A percentile compares a stretch with the other conserved stretches of the same genome.
Evolutionary conservation across 1,140 invertebrate species (phyloP).

Genomic region (Camponotus vicinus): DNA sequence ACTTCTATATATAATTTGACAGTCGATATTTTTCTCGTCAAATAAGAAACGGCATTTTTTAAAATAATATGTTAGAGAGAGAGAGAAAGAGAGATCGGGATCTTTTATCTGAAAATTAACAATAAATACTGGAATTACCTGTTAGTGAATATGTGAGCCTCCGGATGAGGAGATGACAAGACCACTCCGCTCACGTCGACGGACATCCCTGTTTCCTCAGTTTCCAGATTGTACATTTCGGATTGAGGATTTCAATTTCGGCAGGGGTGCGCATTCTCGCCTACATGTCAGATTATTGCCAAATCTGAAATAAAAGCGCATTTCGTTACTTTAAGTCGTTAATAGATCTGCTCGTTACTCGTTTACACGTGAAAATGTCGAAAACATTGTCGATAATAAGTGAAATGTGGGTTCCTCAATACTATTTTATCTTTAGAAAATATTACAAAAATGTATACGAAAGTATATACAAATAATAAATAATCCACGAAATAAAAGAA

Average conservation of each 20-base stretch:
- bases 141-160: slow-evolving; percentile 81
- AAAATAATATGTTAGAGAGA: neutral
- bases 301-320: slow-evolving; percentile 28
- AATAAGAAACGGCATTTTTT: neutral
- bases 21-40: too few relatives aligned
- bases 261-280: slow-evolving; percentile 79
- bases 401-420: neutral
- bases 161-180: slow-evolving; percentile 79
- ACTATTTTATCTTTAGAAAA: too few relatives aligned
- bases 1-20: too few relatives aligned
- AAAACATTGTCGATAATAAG: neutral
- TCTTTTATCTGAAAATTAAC: neutral
- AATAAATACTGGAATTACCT: slow-evolving; percentile 72
- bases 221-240: slow-evolving; percentile 77
- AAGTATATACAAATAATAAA: too few relatives aligned
- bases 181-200: slow-evolving; percentile 76
- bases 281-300: slow-evolving; percentile 11
- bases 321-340: neutral
- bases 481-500: too few relatives aligned
- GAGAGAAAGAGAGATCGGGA: neutral
- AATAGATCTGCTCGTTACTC: neutral
- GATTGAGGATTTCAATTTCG: slow-evolving; percentile 78
- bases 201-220: slow-evolving; percentile 71
- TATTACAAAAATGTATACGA: neutral
- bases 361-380: neutral